Percentiles rank a stretch among this genome's conserved stretches.
Evolutionary conservation across 2,888 invertebrate genomes (phyloP).

Genomic region (Mycalesis mineus): DNA sequence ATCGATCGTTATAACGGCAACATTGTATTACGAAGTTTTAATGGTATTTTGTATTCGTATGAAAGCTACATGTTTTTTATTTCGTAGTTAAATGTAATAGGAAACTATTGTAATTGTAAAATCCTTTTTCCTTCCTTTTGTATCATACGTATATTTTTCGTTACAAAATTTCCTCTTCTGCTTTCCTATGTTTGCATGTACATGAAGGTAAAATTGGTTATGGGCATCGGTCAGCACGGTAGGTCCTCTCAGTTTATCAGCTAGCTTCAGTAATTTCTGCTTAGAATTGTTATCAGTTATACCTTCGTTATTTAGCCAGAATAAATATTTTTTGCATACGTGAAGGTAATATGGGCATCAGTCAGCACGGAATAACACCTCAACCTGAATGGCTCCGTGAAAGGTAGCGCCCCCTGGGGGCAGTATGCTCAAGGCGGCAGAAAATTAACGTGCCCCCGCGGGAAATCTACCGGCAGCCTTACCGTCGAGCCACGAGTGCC

Average conservation of each 20-base stretch:
- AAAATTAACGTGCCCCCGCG: conserved; percentile 84
- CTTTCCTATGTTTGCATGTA: too few species aligned
- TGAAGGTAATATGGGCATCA: conserved; percentile 67
- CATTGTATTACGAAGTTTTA: conserved; percentile 25
- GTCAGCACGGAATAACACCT: conserved; percentile 76
- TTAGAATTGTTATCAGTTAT: too few species aligned
- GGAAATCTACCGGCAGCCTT: conserved; percentile 81
- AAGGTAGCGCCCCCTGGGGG: conserved; percentile 80
- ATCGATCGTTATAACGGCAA: conserved; percentile 6
- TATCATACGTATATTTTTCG: too few species aligned
- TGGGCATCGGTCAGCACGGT: too few species aligned
- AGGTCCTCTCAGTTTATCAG: too few species aligned
- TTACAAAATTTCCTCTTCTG: too few species aligned
- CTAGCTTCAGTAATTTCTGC: too few species aligned
- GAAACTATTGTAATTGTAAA: too few species aligned
- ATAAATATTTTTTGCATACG: neutral
- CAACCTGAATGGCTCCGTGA: conserved; percentile 73
- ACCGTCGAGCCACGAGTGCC: conserved; percentile 40
- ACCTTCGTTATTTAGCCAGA: too few species aligned
- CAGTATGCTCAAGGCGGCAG: conserved; percentile 87
- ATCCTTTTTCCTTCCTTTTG: too few species aligned
- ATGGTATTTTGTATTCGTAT: conserved; percentile 17
- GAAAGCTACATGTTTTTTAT: neutral
- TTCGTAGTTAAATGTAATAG: neutral
- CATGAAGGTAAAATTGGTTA: too few species aligned